Conservation (phyloP, 2,113 vertebrate genomes). For the Xiphophorus hellerii region DNA sequence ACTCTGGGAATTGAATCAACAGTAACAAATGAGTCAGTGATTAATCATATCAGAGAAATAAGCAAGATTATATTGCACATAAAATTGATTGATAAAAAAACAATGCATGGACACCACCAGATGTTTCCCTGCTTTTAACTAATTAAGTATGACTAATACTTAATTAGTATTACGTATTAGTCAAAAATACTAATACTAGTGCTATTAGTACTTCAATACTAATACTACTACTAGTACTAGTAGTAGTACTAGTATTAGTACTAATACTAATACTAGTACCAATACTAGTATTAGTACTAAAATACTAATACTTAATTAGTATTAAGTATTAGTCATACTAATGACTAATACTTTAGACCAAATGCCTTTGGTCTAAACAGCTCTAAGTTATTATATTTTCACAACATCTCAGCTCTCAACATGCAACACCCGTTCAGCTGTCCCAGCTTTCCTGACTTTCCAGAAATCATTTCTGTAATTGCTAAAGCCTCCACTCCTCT, state of each 20-base stretch:
- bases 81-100: constrained; percentile 16
- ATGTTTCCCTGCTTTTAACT: constrained; percentile 56
- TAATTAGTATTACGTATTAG: too few relatives aligned
- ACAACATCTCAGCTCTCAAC: constrained; percentile 45
- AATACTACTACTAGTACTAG: too few relatives aligned
- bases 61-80: constrained; percentile 7
- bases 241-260: too few relatives aligned
- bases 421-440: constrained; percentile 29
- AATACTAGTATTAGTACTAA: too few relatives aligned
- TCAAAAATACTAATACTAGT: too few relatives aligned
- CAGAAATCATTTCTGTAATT: constrained; percentile 63
- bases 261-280: too few relatives aligned
- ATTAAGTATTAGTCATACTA: too few relatives aligned
- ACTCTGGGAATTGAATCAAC: too few relatives aligned
- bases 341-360: too few relatives aligned
- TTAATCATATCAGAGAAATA: not conserved
- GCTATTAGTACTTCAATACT: too few relatives aligned
- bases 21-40: not conserved
- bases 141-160: constrained; percentile 41
- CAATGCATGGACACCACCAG: not conserved
- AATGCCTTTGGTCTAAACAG: not conserved
- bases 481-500: constrained; percentile 20
- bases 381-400: constrained; percentile 43
- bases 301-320: too few relatives aligned
- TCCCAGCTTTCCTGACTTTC: constrained; percentile 34